Evolutionary conservation across 2,888 invertebrate genomes (phyloP).

Genomic region (Trilocha varians): DNA sequence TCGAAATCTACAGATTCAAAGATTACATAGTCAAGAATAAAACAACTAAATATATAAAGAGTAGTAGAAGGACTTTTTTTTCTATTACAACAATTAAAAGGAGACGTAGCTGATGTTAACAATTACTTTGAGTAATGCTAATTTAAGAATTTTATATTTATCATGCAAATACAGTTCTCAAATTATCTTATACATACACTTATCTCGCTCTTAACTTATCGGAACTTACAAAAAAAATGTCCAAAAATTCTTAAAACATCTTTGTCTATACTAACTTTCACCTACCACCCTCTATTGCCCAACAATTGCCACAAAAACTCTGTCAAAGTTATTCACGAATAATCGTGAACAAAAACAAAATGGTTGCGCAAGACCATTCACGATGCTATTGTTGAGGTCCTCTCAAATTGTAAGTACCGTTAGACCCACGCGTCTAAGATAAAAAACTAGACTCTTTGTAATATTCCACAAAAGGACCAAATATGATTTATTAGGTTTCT

Average conservation of each 20-base stretch:
- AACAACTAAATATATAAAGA: too few relatives aligned
- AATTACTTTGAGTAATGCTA: too few relatives aligned
- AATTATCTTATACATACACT: too few relatives aligned
- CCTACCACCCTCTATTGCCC: constrained; percentile 45
- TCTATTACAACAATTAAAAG: too few relatives aligned
- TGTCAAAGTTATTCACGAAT: constrained; percentile 46
- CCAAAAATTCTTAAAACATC: not conserved
- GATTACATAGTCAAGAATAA: too few relatives aligned
- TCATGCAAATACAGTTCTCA: too few relatives aligned
- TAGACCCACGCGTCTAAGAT: constrained; percentile 45
- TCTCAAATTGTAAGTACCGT: constrained; percentile 52
- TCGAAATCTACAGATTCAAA: too few relatives aligned
- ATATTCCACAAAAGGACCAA: constrained; percentile 44
- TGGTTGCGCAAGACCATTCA: constrained; percentile 62
- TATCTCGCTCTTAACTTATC: too few relatives aligned
- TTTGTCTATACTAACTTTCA: constrained; percentile 39
- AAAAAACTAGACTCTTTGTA: constrained; percentile 57
- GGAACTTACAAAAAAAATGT: not conserved
- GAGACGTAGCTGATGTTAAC: too few relatives aligned
- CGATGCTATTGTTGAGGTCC: constrained; percentile 49
- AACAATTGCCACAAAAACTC: constrained; percentile 40
- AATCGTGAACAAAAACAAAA: constrained; percentile 53
- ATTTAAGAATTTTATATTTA: too few relatives aligned
- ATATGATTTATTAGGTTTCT: constrained; percentile 59
- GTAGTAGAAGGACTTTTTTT: too few relatives aligned